Evolutionary conservation across 2,797 vertebrate genomes (phyloP), one percentile per base, ranked within the genome.

Genomic region (Hemibagrus guttatus): DNA sequence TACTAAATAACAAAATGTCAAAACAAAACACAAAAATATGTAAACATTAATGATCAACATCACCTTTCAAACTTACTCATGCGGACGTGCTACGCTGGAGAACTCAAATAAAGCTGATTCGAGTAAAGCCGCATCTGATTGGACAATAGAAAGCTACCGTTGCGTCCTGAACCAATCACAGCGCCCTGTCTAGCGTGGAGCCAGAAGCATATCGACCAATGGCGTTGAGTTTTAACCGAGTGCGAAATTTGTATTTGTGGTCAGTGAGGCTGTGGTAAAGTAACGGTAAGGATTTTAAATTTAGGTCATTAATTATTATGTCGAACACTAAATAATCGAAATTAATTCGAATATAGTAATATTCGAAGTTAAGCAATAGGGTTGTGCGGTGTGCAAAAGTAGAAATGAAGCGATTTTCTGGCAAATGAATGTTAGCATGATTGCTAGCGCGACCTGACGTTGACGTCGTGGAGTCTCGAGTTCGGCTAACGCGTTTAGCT

Each of bases 101-200:
- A 93, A 96, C 91, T 96, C 94, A 95, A 96, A 96, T 94, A 95
- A 95, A 91, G 94, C 95, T 19, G 87, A 84, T 87, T 0, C 86
- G 54, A 92, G 86, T 86, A 93, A 95, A 26, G 0, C 5, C 0
- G 52, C 46, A 8, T 84, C 46, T 92, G 92, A 94, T 95, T 96
- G 95, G 95, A 79, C 87, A 21, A 17, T 16, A 11, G 17, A 23
- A 14, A 1, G 31, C n/a, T 58, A 31, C 35, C 0, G 6, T 0
- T 1, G 0, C 0, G 0, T 1, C 69, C 0, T 1, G 1, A 39
- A 87, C 95, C 95, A 96, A 95, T 96, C 31, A 89, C 6, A 88
- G 68, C 0, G 19, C 0, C 11, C 0, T 31, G 91, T 75, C 1
- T 52, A 87, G 61, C n/a, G 9, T 46, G 0, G 71, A 87, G 17